Evolutionary conservation across 2,888 invertebrate genomes (phyloP).

Genomic region (Drosophila niveifrons): DNA sequence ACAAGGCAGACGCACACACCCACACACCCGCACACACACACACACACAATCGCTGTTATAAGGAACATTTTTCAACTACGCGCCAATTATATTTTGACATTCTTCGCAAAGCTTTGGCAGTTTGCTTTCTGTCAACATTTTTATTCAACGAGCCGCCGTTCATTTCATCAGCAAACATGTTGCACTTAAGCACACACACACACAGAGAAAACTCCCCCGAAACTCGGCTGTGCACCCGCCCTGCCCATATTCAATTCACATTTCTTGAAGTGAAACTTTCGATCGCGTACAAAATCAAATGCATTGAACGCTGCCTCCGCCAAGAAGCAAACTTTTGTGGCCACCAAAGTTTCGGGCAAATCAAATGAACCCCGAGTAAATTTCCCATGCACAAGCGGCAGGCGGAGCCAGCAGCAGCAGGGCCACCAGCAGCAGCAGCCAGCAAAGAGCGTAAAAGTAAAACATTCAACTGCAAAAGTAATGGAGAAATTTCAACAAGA

Average conservation of each 20-base stretch:
- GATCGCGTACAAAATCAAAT: slow-evolving; percentile 71
- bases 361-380: slow-evolving; percentile 78
- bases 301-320: slow-evolving; percentile 70
- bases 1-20: slow-evolving; percentile 39
- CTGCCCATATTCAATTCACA: slow-evolving; percentile 37
- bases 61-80: slow-evolving; percentile 46
- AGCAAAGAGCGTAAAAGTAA: slow-evolving; percentile 68
- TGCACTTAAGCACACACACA: slow-evolving; percentile 69
- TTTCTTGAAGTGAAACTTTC: slow-evolving; percentile 64
- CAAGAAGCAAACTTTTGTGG: slow-evolving; percentile 77
- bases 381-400: slow-evolving; percentile 71
- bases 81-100: slow-evolving; percentile 76
- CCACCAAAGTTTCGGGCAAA: slow-evolving; percentile 78
- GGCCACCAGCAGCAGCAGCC: slow-evolving; percentile 24
- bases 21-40: slow-evolving; percentile 16
- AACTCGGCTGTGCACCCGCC: slow-evolving; percentile 11
- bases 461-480: slow-evolving; percentile 80
- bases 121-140: slow-evolving; percentile 79
- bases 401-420: slow-evolving; percentile 13
- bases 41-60: slow-evolving; percentile 14
- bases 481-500: slow-evolving; percentile 77
- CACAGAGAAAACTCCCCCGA: slow-evolving; percentile 20
- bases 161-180: slow-evolving; percentile 68
- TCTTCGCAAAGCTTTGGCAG: slow-evolving; percentile 70
- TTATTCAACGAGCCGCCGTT: slow-evolving; percentile 67